These are phyloP conservation scores for Lithophane semibrunnea DNA, from an alignment of 2,888 invertebrate genomes.

Conservation along the genomic window DNA sequence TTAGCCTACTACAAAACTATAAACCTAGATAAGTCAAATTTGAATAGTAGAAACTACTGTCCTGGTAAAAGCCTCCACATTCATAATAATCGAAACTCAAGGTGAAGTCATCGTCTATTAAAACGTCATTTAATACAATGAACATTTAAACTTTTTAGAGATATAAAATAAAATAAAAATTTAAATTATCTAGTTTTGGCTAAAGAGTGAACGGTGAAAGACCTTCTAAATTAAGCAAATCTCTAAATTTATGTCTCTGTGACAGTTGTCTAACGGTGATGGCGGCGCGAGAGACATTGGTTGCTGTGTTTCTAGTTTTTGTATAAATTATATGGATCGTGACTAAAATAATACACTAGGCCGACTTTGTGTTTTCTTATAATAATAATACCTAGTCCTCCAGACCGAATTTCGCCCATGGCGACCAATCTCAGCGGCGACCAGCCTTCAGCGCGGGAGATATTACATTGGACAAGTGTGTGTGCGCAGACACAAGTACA, in stretches of 20 bases:
- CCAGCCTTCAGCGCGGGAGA: too few relatives aligned
- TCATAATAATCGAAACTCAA: slow-evolving; percentile 32
- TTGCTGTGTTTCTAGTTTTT: slow-evolving; percentile 34
- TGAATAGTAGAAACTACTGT: slow-evolving; percentile 8
- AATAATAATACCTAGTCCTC: too few relatives aligned
- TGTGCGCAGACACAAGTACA: too few relatives aligned
- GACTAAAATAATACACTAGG: slow-evolving; percentile 23
- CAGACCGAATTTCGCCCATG: too few relatives aligned
- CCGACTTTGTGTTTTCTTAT: slow-evolving; percentile 22
- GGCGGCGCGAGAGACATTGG: slow-evolving; percentile 29
- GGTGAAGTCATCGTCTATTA: slow-evolving; percentile 53
- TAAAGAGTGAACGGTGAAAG: slow-evolving; percentile 74
- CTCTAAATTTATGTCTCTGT: slow-evolving; percentile 79
- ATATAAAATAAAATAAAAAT: slow-evolving; percentile 57
- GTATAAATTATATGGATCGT: slow-evolving; percentile 36
- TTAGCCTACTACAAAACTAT: neutral
- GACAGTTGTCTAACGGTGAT: slow-evolving; percentile 70
- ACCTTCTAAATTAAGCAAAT: slow-evolving; percentile 81
- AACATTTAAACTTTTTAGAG: slow-evolving; percentile 53
- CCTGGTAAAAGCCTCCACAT: slow-evolving; percentile 24
- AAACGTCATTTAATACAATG: slow-evolving; percentile 57
- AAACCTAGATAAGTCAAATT: neutral
- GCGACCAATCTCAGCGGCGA: too few relatives aligned
- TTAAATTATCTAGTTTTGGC: slow-evolving; percentile 65
- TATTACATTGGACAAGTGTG: too few relatives aligned